Percentiles rank a stretch among this genome's conserved stretches.
phyloP scores from a whole-genome alignment of 2,113 vertebrate species.

The Motacilla alba region DNA sequence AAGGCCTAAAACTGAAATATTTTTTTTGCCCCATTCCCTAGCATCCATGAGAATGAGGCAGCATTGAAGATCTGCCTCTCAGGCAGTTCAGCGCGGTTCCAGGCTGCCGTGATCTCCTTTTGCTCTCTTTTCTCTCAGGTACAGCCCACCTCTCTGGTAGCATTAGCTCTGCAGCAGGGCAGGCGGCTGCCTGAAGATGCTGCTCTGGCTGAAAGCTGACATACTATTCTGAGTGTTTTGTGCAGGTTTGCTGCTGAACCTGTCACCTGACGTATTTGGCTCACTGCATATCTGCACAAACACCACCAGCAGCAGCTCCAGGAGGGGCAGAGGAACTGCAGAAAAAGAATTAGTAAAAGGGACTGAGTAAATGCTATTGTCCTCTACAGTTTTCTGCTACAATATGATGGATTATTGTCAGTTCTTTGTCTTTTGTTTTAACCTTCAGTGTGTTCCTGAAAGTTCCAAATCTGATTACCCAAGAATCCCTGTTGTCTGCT shows the following conservation, averaged over 20 bases:
- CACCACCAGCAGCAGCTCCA: background rate
- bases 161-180: background rate
- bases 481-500: background rate
- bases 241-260: background rate
- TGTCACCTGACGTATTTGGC: background rate
- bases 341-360: background rate
- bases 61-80: background rate
- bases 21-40: background rate
- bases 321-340: background rate
- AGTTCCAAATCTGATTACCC: background rate
- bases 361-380: background rate
- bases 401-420: background rate
- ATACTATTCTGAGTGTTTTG: rapidly evolving
- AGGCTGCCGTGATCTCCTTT: background rate
- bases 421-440: background rate
- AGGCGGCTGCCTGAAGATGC: background rate
- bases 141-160: background rate
- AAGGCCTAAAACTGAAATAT: background rate
- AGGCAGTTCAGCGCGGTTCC: background rate
- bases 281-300: background rate
- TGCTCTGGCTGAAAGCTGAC: background rate
- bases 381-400: background rate
- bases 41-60: background rate
- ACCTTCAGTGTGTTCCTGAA: background rate
- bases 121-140: background rate